Conservation (phyloP, 2,113 vertebrate species). For the Alethe castanea region DNA sequence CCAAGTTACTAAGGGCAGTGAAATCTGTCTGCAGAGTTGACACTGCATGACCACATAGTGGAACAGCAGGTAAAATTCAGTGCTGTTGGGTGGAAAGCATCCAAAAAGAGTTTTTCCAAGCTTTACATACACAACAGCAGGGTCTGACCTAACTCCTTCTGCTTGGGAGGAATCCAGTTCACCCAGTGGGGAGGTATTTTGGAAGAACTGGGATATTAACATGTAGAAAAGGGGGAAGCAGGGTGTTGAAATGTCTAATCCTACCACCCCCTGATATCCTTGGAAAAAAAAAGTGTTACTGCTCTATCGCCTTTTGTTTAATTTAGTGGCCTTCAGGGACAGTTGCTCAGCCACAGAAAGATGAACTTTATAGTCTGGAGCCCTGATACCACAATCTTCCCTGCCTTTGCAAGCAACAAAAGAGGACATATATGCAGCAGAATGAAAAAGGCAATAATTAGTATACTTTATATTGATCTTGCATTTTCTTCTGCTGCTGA, state of each 20-base stretch:
- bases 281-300: not conserved
- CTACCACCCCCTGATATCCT: not conserved
- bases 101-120: not conserved
- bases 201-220: not conserved
- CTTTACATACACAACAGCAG: not conserved
- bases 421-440: not conserved
- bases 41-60: accelerated
- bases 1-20: not conserved
- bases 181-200: not conserved
- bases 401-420: not conserved
- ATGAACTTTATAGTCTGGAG: not conserved
- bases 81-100: not conserved
- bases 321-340: not conserved
- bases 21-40: not conserved
- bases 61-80: not conserved
- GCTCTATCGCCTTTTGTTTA: not conserved
- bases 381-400: not conserved
- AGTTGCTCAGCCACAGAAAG: not conserved
- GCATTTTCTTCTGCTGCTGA: not conserved
- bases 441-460: slow-evolving; percentile 9
- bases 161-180: not conserved
- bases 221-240: not conserved
- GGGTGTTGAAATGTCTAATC: not conserved
- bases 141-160: not conserved
- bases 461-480: slow-evolving; percentile 25